Evolutionary conservation across 2,888 invertebrate genomes (phyloP), one percentile per base, ranked within the genome.

Genomic region (Diogma glabrata): DNA sequence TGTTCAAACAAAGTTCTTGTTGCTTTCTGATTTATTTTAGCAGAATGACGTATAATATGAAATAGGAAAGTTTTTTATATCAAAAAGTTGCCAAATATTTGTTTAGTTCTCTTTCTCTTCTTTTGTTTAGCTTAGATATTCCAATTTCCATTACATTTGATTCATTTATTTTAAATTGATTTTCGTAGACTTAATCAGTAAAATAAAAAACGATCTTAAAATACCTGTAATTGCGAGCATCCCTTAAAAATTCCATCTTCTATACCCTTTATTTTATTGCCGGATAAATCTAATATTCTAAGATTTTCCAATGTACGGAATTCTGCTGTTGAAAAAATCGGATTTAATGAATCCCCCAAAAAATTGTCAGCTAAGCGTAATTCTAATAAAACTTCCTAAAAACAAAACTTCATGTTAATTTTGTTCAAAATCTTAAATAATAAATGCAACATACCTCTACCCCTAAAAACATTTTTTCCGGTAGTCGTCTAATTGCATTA

Each of bases 231-330:
- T 57, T 82, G 79, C 50, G 77, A 74, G 62, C 91, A 89, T 3
- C 89, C 89, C 69, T 88, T 87, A 22, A 92, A 74, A 49, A 92
- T 78, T 0, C 90, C 90, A 62, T 89, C 89, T 62, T 92, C 91
- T 50, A 93, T 74, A 0, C 85, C 84, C 61, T 84, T 78, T 50
- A 93, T 82, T 54, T 77, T 79, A 63, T 93, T 93, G 8, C 83
- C 82, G 50, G 85, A 84, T 40, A 93, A 72, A 64, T 91, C 89
- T 52, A 93, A 68, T 30, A 84, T 69, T 61, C 80, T 78, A 51
- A 92, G 71, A 53, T 82, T 79, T 4, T 77, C 77, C 54, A 92
- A 69, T 14, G 84, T 82, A 58, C 87, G 86, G 54, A 92, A 81
- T 67, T 91, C 91, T 24, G 83, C 82, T 38, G 86, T 86, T 17